Base-by-base conservation (phyloP, 1,140 invertebrate genomes). In the Diorhabda carinulata region DNA sequence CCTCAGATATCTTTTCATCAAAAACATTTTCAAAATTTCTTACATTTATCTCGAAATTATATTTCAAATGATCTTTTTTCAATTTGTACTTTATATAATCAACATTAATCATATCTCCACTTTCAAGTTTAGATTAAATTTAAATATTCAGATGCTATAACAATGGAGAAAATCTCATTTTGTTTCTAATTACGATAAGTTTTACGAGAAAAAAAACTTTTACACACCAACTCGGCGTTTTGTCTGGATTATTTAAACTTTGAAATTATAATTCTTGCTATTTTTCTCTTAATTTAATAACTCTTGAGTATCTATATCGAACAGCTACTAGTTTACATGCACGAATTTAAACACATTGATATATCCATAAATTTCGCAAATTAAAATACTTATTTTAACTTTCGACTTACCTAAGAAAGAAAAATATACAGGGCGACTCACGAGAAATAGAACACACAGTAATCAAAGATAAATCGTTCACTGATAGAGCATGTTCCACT, bases 321-420 rank as follows among this genome's bases (percentile, higher is more conserved):
- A 52, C 47, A 52, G n/a, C 47, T 52, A 52, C 47, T 52, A 52
- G 6, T 52, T 52, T 52, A 52, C 47, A 52, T 52, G 47, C 47
- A 52, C n/a, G 6, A 52, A 52, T 52, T 52, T 52, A 52, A 52
- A 52, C 47, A 52, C 47, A 52, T 52, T 52, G 47, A 52, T 52
- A 52, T 52, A 52, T 52, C n/a, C 47, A n/a, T 52, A 52, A 52
- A 52, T 52, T 52, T 52, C 4, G 47, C 47, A 52, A 52, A 52
- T 52, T 52, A 52, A 52, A 52, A 25, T 25, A 25, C n/a, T n/a
- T 4, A 8, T n/a, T 52, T 52, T 52, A 52, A 52, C 47, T 52
- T 52, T 52, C 25, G 47, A 52, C n/a, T 52, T 52, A 52, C n/a
- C 47, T 52, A 52, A 52, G 47, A n/a, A 52, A 52, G n/a, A 52